Evolutionary conservation across 2,888 invertebrate genomes (phyloP).

Genomic region (Onchidella celtica): DNA sequence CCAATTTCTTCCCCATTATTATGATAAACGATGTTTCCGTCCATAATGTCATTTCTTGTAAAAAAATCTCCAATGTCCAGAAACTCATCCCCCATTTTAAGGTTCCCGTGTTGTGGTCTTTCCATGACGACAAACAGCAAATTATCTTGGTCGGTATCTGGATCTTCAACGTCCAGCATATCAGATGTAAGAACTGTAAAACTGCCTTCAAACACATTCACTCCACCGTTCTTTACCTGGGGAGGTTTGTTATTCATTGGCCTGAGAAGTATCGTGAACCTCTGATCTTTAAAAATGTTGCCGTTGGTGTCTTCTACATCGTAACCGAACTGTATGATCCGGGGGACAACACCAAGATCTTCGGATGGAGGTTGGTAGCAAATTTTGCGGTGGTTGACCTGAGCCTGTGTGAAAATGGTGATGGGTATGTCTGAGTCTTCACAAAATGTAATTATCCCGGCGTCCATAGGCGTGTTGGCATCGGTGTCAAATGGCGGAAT

Average conservation of each 20-base stretch:
- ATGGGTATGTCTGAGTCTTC: slow-evolving; percentile 68
- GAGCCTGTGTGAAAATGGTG: slow-evolving; percentile 75
- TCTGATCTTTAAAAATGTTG: slow-evolving; percentile 74
- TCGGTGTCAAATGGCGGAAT: slow-evolving; percentile 75
- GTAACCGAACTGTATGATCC: slow-evolving; percentile 77
- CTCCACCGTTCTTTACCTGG: slow-evolving; percentile 71
- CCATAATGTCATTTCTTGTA: slow-evolving; percentile 67
- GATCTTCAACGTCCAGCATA: slow-evolving; percentile 74
- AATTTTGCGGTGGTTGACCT: slow-evolving; percentile 79
- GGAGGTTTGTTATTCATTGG: slow-evolving; percentile 79
- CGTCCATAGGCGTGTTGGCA: slow-evolving; percentile 66
- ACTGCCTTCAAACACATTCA: slow-evolving; percentile 74
- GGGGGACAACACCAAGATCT: slow-evolving; percentile 77
- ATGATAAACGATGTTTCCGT: slow-evolving; percentile 71
- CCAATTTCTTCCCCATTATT: slow-evolving; percentile 73
- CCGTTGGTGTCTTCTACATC: slow-evolving; percentile 76
- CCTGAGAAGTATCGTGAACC: slow-evolving; percentile 74
- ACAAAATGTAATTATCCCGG: slow-evolving; percentile 74
- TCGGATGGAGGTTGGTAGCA: slow-evolving; percentile 76
- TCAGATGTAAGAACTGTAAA: slow-evolving; percentile 68
- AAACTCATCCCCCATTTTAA: slow-evolving; percentile 64
- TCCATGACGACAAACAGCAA: slow-evolving; percentile 59
- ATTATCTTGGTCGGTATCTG: slow-evolving; percentile 72
- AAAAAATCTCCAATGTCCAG: slow-evolving; percentile 73
- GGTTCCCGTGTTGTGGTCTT: slow-evolving; percentile 71